These are phyloP conservation scores for Manis pentadactyla DNA, from an alignment of 2,797 vertebrate genomes.

Conservation along the genomic window DNA sequence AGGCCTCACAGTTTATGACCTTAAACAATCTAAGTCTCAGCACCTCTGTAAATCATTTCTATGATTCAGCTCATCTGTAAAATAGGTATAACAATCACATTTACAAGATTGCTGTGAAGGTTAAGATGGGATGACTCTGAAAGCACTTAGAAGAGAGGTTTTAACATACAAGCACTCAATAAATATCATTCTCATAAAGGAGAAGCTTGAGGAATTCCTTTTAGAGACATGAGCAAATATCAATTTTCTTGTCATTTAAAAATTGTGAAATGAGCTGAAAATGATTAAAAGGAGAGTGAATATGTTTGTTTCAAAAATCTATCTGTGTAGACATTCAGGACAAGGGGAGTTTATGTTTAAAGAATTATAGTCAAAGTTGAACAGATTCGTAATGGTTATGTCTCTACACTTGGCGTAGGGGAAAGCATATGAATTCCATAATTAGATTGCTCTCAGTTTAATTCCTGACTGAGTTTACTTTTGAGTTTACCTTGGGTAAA, in stretches of 20 bases:
- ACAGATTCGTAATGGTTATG: not conserved
- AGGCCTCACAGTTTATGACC: not conserved
- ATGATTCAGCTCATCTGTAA: not conserved
- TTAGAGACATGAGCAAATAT: not conserved
- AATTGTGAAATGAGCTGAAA: not conserved
- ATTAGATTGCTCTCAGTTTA: not conserved
- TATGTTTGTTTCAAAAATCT: not conserved
- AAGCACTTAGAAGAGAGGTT: not conserved
- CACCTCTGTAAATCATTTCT: not conserved
- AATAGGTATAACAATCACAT: not conserved
- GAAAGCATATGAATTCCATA: not conserved
- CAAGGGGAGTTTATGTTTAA: not conserved
- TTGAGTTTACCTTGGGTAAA: not conserved
- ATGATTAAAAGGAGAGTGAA: not conserved
- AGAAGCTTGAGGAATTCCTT: not conserved
- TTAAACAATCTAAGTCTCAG: not conserved
- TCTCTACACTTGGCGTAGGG: accelerated
- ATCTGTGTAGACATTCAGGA: not conserved
- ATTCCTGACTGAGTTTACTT: not conserved
- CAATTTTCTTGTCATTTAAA: not conserved
- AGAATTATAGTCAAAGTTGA: not conserved
- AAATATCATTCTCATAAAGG: not conserved
- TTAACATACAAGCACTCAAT: not conserved
- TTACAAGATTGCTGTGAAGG: not conserved
- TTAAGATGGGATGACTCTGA: not conserved